Percentiles rank a stretch among this genome's conserved stretches.
Evolutionary conservation across 2,888 invertebrate species (phyloP).

Genomic region (Escarpia spicata): DNA sequence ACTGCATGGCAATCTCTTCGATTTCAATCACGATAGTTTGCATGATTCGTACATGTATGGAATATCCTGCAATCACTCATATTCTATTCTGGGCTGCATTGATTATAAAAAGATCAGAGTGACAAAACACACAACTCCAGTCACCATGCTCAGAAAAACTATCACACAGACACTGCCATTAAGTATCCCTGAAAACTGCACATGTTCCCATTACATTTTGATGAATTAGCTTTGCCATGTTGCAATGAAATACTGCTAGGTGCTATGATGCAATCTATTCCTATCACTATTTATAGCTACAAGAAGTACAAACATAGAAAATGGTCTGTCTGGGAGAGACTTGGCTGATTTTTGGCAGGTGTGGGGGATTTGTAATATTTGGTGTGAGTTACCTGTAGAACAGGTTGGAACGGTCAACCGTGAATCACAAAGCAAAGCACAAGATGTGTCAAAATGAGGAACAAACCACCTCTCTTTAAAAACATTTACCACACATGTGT

Average conservation of each 20-base stretch:
- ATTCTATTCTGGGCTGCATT: not conserved
- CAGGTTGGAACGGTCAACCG: not conserved
- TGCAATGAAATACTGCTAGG: not conserved
- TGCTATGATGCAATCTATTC: not conserved
- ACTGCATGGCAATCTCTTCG: not conserved
- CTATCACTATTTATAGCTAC: not conserved
- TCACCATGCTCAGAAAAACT: not conserved
- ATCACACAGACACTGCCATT: not conserved
- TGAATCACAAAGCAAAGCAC: too few relatives aligned
- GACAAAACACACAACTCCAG: not conserved
- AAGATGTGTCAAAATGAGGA: not conserved
- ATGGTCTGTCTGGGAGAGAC: not conserved
- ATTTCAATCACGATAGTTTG: not conserved
- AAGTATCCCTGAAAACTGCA: not conserved
- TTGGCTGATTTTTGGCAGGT: not conserved
- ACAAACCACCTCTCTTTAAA: too few relatives aligned
- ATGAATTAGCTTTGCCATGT: not conserved
- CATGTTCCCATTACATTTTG: not conserved
- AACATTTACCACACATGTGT: too few relatives aligned
- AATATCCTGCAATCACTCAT: not conserved
- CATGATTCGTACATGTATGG: not conserved
- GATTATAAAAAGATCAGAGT: not conserved
- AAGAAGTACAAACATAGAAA: slow-evolving; percentile 3
- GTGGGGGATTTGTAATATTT: not conserved
- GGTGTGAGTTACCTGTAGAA: not conserved